phyloP scores from a whole-genome alignment of 2,797 vertebrate species.

The Huso huso region DNA sequence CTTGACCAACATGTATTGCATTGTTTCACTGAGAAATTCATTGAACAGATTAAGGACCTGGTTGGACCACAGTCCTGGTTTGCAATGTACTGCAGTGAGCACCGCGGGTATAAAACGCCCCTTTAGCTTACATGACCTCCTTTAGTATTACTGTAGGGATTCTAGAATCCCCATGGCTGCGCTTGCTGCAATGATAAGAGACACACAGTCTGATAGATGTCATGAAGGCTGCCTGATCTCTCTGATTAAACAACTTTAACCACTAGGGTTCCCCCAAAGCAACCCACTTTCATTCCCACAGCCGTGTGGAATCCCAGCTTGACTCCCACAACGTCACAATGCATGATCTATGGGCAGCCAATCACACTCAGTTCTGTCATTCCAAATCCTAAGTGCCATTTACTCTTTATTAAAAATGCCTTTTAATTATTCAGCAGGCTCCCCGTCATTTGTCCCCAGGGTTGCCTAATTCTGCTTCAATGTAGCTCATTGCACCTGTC shows the following conservation, averaged over 20 bases:
- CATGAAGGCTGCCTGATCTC: background rate
- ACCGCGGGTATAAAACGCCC: background rate
- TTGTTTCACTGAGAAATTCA: too few relatives aligned
- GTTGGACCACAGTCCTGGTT: too few relatives aligned
- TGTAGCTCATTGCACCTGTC: constrained; percentile 15
- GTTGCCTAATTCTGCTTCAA: background rate
- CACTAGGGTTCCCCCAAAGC: background rate
- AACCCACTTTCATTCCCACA: background rate
- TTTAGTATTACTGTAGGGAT: background rate
- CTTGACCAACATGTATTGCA: too few relatives aligned
- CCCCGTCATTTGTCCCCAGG: background rate
- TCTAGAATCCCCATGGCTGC: too few relatives aligned
- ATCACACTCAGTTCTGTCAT: constrained; percentile 7
- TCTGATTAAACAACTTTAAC: constrained; percentile 8
- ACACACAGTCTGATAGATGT: background rate
- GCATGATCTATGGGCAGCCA: background rate
- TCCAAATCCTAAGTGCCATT: constrained; percentile 14
- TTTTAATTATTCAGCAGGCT: constrained; percentile 12
- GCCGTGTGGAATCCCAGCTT: background rate
- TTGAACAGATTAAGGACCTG: too few relatives aligned
- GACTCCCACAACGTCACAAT: constrained; percentile 4
- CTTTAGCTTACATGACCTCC: constrained; percentile 1
- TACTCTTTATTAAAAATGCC: constrained; percentile 5
- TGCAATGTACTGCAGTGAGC: too few relatives aligned
- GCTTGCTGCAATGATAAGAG: background rate